Evolutionary conservation across 64 coral and sea anemone species (phyloP).

Genomic region (Stichodactyla mertensii): DNA sequence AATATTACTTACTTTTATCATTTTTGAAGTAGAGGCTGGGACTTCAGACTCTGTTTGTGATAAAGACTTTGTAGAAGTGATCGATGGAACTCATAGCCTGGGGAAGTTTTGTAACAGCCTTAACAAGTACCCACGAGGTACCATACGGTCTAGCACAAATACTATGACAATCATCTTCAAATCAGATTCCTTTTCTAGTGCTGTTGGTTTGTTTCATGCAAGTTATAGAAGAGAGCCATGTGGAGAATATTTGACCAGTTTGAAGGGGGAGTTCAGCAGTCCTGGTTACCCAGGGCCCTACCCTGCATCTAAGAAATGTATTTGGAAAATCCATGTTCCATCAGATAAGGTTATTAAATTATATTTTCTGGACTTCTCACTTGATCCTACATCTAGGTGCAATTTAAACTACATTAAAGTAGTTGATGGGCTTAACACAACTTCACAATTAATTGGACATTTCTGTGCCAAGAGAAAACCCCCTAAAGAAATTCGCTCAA

Average conservation of each 20-base stretch:
- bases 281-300: conserved; percentile 57
- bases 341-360: conserved; percentile 61
- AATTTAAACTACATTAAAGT: conserved; percentile 68
- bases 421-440: conserved; percentile 61
- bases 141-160: conserved; percentile 20
- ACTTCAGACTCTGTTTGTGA: conserved; percentile 20
- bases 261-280: conserved; percentile 28
- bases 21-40: conserved; percentile 3
- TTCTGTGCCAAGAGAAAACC: conserved; percentile 54
- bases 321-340: conserved; percentile 67
- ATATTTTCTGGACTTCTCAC: conserved; percentile 46
- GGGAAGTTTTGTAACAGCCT: conserved; percentile 42
- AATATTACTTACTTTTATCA: conserved; percentile 37
- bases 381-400: conserved; percentile 56
- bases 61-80: conserved; percentile 35
- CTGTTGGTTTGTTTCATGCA: conserved; percentile 36
- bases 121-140: conserved; percentile 20
- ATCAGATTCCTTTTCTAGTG: background rate
- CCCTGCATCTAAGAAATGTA: conserved; percentile 57
- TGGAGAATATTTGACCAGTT: conserved; percentile 39
- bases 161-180: conserved; percentile 33
- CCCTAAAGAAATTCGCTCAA: conserved; percentile 36
- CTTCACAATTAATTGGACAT: conserved; percentile 49
- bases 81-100: conserved; percentile 2
- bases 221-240: conserved; percentile 59